A percentile compares a stretch with the other conserved stretches of the same genome.
Conservation (phyloP, 2,888 invertebrate species). For the Andricus quercusramuli region DNA sequence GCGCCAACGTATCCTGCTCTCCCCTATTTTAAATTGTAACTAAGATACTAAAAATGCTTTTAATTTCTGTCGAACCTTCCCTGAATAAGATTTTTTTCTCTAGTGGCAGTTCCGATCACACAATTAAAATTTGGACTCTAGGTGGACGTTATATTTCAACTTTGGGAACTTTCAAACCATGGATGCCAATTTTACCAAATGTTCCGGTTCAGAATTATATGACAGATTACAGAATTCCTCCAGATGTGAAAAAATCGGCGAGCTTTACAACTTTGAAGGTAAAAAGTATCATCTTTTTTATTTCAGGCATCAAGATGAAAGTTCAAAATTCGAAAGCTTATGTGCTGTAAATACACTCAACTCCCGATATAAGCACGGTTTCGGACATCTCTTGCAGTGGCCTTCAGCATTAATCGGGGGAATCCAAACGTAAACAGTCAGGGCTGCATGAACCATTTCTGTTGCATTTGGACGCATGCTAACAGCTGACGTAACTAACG, state of each 20-base stretch:
- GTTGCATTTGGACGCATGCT: no score
- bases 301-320: no score
- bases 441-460: no score
- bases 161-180: constrained; percentile 85
- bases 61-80: background rate
- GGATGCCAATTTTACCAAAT: constrained; percentile 79
- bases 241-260: constrained; percentile 86
- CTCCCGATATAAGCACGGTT: no score
- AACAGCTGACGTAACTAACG: no score
- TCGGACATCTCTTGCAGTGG: no score
- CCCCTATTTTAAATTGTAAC: background rate
- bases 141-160: constrained; percentile 87
- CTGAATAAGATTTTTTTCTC: background rate
- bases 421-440: no score
- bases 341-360: no score
- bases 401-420: no score
- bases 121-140: constrained; percentile 87
- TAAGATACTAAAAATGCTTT: constrained; percentile 16
- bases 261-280: constrained; percentile 90
- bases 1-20: no score
- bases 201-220: constrained; percentile 78
- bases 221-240: constrained; percentile 82
- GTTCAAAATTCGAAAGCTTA: no score
- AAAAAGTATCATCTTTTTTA: constrained; percentile 47
- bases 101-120: constrained; percentile 86